Base-by-base conservation (phyloP, 1,140 invertebrate genomes). In the Drosophila dunni region DNA sequence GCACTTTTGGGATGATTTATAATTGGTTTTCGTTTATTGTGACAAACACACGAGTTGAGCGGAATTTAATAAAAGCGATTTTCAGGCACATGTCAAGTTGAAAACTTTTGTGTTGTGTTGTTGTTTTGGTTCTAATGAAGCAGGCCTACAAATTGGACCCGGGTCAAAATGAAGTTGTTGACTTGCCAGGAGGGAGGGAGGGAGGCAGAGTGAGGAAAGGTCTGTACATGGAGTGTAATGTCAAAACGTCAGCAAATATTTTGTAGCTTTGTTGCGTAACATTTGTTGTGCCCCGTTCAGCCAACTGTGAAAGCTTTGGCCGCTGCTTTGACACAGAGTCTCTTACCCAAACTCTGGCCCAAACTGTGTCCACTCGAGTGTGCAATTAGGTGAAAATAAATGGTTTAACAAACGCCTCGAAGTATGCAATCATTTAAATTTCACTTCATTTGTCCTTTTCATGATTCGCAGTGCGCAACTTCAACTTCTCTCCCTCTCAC, bases 341-440 rank as follows among this genome's bases (percentile, higher is more conserved):
- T 42, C 40, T n/a, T 11, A 0, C 40, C 6, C 7, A 4, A 54
- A 36, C n/a, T 42, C 3, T 42, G 40, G 3, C n/a, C 3, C n/a
- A 11, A 11, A 42, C 17, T 42, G 29, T 44, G 79, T 88, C 79
- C 82, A 89, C 80, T 88, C 77, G 84, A 88, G 84, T 88, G 84
- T 89, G 84, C 84, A 88, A 88, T 88, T 88, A 88, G 84, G 84
- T 89, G 84, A 88, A 88, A 88, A 84, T 88, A 88, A 88, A 86
- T 88, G 84, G 84, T 88, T 88, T 81, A 78, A 73, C 77, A 88
- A 89, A 88, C 77, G 84, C 84, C 84, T 88, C 64, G 67, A 75
- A 88, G 80, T 88, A 89, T 89, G 84, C 84, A 88, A 88, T 88
- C 84, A 88, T 88, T 88, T 89, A 89, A 88, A 88, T 89, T 88